Base-by-base conservation (phyloP, 1,140 invertebrate genomes). In the Kradibia gibbosae region DNA sequence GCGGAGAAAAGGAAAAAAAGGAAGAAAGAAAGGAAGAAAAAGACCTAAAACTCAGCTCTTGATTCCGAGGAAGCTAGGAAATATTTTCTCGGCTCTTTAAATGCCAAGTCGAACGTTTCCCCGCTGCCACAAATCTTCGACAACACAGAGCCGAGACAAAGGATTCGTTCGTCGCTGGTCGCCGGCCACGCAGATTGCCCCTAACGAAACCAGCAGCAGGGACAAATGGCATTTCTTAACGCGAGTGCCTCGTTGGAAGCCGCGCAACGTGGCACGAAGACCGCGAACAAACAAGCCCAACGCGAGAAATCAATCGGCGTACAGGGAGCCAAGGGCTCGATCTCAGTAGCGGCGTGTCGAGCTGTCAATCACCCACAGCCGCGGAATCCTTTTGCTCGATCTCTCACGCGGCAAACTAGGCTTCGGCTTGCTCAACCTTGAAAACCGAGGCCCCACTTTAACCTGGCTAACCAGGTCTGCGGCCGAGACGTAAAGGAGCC, bases 391-490 rank as follows among this genome's bases (percentile, higher is more conserved):
- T n/a, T 70, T 53, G 62, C 48, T 36, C 4, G 28, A n/a, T 70
- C 76, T 55, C 65, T 48, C 77, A 42, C 77, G 67, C 34, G 28
- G 11, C 22, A 77, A 78, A 55, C 62, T 36, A 71, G 77, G 42
- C 0, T 42, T 72, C 53, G 1, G 1, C 7, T 45, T 42, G 55
- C 45, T 65, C 60, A 81, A 67, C 71, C 79, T 75, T 75, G 79
- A 55, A 81, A 60, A 55, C 53, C 34, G 25, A 76, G 42, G n/a
- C 53, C 4, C 53, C 72, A 72, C 5, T 74, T 65, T 70, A 82
- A n/a, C n/a, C n/a, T n/a, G 72, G 80, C 72, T 81, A 85, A 76
- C 25, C 28, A 82, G 78, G 80, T 57, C 72, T 80, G 50, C 25
- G 22, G 57, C 31, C 39, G 72, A 79, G 81, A n/a, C n/a, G n/a